These are phyloP conservation scores for Rhynchomys soricoides DNA, from an alignment of 2,113 vertebrate genomes.

Conservation along the genomic window DNA sequence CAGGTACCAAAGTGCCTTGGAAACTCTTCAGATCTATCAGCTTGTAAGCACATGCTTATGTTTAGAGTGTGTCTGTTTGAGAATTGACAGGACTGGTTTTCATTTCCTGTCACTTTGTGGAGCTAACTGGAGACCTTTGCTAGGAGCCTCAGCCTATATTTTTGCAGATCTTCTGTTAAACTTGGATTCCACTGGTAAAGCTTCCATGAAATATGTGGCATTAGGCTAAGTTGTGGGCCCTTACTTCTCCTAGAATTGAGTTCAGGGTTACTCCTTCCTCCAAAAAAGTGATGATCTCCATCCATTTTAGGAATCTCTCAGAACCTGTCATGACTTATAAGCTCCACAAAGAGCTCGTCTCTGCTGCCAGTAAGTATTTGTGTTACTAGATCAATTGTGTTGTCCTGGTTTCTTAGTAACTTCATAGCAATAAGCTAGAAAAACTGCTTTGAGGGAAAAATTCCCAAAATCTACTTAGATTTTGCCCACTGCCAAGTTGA, in stretches of 20 bases:
- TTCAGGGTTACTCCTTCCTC: background rate
- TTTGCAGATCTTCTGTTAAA: constrained; percentile 2
- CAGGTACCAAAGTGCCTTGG: background rate
- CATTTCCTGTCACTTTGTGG: constrained; percentile 12
- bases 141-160: background rate
- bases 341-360: constrained; percentile 94
- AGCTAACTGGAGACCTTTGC: constrained; percentile 44
- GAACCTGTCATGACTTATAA: constrained; percentile 98
- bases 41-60: background rate
- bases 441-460: background rate
- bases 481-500: background rate
- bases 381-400: constrained; percentile 41
- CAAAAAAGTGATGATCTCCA: constrained; percentile 74
- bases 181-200: background rate
- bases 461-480: background rate
- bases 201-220: background rate
- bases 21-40: background rate
- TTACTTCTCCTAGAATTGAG: background rate
- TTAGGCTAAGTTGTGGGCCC: background rate
- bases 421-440: constrained; percentile 5
- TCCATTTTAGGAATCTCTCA: constrained; percentile 92
- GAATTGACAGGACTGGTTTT: background rate
- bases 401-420: constrained; percentile 44
- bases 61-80: background rate
- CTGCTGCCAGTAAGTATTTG: constrained; percentile 95